Conservation (phyloP, 1,140 invertebrate genomes). For the Chironomus striatipennis region DNA sequence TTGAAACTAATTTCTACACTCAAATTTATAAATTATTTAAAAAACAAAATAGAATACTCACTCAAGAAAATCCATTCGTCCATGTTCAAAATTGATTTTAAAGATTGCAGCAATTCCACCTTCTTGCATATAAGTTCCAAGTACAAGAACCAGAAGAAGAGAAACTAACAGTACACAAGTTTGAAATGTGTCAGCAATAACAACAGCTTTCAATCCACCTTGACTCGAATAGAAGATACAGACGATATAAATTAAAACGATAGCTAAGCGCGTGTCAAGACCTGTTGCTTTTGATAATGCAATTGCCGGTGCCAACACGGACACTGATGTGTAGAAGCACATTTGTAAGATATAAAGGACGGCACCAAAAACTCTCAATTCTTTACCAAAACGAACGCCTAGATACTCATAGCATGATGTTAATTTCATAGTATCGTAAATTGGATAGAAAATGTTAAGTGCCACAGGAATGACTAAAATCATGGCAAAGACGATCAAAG, state of each 20-base stretch:
- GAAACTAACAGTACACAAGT: constrained; percentile 27
- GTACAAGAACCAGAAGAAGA: not conserved
- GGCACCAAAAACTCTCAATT: constrained; percentile 60
- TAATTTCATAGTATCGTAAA: constrained; percentile 77
- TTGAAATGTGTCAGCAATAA: constrained; percentile 88
- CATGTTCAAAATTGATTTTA: constrained; percentile 50
- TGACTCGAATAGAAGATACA: constrained; percentile 90
- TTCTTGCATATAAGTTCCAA: constrained; percentile 6
- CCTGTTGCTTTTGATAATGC: constrained; percentile 84
- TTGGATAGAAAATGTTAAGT: constrained; percentile 76
- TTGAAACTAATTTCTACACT: too few relatives aligned
- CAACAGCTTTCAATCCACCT: constrained; percentile 91
- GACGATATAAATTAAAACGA: constrained; percentile 76
- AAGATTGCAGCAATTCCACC: constrained; percentile 64
- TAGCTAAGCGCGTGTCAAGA: constrained; percentile 67
- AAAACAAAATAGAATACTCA: too few relatives aligned
- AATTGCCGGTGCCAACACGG: constrained; percentile 86
- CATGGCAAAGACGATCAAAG: constrained; percentile 38
- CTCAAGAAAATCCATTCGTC: constrained; percentile 70
- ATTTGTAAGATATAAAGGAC: constrained; percentile 75
- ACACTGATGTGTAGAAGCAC: constrained; percentile 87
- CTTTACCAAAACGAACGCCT: constrained; percentile 66
- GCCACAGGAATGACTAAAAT: constrained; percentile 67
- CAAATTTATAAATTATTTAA: too few relatives aligned
- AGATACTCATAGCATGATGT: constrained; percentile 83